These are phyloP conservation scores for Acanthochromis polyacanthus DNA, from an alignment of 2,113 vertebrate genomes.

Conservation along the genomic window DNA sequence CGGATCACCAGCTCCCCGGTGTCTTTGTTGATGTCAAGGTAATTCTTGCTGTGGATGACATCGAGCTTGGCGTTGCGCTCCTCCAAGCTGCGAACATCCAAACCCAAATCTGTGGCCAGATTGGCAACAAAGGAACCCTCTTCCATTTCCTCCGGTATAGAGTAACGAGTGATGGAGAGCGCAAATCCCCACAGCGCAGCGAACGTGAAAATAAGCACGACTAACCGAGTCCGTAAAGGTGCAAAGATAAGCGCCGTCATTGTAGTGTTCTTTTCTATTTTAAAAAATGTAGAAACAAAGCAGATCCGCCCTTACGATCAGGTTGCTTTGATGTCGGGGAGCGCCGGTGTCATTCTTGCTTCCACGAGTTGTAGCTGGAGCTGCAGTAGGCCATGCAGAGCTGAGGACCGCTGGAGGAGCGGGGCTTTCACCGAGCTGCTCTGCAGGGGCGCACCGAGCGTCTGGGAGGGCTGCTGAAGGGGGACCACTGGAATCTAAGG, in stretches of 20 bases:
- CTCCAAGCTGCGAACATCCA: constrained; percentile 79
- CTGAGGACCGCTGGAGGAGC: constrained; percentile 57
- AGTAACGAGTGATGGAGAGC: constrained; percentile 83
- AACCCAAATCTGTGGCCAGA: constrained; percentile 83
- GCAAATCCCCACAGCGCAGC: constrained; percentile 74
- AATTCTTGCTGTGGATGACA: constrained; percentile 82
- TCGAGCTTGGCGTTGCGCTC: constrained; percentile 83
- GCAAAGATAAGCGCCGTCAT: constrained; percentile 53
- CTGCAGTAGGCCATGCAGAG: constrained; percentile 65
- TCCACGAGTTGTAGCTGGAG: constrained; percentile 65
- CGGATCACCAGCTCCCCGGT: constrained; percentile 83
- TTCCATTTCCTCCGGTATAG: constrained; percentile 86
- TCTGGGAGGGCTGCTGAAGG: constrained; percentile 24
- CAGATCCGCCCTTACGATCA: constrained; percentile 51
- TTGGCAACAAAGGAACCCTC: constrained; percentile 85
- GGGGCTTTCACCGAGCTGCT: constrained; percentile 23
- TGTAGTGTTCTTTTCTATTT: not conserved
- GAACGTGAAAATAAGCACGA: constrained; percentile 59
- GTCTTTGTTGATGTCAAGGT: constrained; percentile 85
- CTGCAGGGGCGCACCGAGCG: constrained; percentile 69
- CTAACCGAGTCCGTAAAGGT: constrained; percentile 56
- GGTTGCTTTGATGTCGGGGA: constrained; percentile 46
- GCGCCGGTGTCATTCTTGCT: constrained; percentile 69
- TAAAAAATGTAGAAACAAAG: constrained; percentile 6
- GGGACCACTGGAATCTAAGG: not conserved